Conservation (phyloP, 2,113 vertebrate genomes). For the Nettapus auritus region DNA sequence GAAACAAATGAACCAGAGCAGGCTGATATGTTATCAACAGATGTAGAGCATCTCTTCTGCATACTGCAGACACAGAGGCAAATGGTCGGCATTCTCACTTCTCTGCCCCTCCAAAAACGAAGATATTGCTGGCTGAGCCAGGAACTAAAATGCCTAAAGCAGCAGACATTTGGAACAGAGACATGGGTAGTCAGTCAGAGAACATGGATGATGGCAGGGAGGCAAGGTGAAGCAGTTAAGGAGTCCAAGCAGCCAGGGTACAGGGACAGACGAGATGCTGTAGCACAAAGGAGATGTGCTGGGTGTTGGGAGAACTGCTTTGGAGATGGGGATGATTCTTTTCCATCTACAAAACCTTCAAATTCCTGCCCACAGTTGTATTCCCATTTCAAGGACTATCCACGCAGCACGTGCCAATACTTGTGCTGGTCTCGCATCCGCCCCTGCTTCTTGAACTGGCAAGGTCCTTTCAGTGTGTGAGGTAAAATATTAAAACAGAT, state of each 20-base stretch:
- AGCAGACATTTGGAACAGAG: not conserved
- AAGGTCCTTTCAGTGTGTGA: accelerated
- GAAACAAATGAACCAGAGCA: constrained; percentile 4
- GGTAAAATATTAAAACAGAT: not conserved
- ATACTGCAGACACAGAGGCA: not conserved
- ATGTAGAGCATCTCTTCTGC: not conserved
- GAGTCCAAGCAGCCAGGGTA: not conserved
- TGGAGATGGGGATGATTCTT: accelerated
- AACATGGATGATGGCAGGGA: accelerated
- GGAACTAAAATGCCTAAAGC: not conserved
- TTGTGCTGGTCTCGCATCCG: not conserved
- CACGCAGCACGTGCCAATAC: not conserved
- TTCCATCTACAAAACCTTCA: not conserved
- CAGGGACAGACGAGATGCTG: not conserved
- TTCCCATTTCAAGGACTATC: not conserved
- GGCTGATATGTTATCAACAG: not conserved
- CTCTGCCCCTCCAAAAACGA: not conserved
- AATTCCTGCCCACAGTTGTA: not conserved
- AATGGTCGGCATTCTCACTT: not conserved
- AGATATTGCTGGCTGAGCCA: not conserved
- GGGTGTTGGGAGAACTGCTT: not conserved
- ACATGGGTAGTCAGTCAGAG: not conserved
- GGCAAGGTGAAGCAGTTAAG: accelerated
- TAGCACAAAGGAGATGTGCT: accelerated
- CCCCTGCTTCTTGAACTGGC: not conserved